phyloP scores from a whole-genome alignment of 2,113 vertebrate genomes.

The Himantopus leucocephalus region DNA sequence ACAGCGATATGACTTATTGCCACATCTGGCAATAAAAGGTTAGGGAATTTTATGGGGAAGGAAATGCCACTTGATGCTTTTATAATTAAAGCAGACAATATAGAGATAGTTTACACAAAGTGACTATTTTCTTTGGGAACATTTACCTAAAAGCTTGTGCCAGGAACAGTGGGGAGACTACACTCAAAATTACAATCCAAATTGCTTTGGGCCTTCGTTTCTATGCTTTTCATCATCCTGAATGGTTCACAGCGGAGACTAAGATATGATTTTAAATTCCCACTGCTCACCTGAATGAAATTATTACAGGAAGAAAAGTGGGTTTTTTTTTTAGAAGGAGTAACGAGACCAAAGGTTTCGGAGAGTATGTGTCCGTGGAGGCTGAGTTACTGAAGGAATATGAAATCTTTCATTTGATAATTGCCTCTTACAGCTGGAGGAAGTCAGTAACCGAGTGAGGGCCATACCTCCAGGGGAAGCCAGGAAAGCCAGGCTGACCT shows the following conservation, averaged over 20 bases:
- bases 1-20: not conserved
- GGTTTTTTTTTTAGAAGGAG: not conserved
- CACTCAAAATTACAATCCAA: not conserved
- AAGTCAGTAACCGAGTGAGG: no score
- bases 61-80: not conserved
- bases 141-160: not conserved
- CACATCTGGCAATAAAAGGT: not conserved
- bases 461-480: not conserved
- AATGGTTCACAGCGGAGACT: not conserved
- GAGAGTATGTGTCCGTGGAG: not conserved
- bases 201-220: not conserved
- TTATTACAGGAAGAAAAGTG: not conserved
- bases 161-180: not conserved
- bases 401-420: not conserved
- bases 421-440: not conserved
- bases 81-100: not conserved
- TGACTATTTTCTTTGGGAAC: not conserved
- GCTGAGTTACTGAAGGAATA: not conserved
- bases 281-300: not conserved
- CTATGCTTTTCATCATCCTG: not conserved
- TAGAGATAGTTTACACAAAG: not conserved
- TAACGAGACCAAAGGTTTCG: not conserved
- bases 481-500: not conserved
- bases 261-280: not conserved
- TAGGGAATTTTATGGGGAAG: not conserved